phyloP scores from a whole-genome alignment of 2,888 invertebrate species.

The Hyles lineata region DNA sequence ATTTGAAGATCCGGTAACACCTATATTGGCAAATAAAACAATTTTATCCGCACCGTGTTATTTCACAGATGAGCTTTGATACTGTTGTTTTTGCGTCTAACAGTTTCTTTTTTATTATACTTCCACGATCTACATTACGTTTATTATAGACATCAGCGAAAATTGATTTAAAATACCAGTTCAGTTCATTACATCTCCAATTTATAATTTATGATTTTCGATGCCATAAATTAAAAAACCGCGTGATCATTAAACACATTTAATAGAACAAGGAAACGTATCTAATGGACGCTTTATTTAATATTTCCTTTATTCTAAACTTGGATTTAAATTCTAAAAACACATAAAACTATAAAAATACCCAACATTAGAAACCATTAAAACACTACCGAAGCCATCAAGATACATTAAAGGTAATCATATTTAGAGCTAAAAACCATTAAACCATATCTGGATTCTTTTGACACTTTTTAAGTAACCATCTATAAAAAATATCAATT shows the following conservation, averaged over 20 bases:
- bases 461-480: conserved; percentile 31
- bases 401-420: conserved; percentile 22
- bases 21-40: no score
- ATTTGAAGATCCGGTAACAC: no score
- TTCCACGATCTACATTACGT: conserved; percentile 13
- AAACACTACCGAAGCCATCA: conserved; percentile 15
- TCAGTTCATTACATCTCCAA: conserved; percentile 22
- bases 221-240: conserved; percentile 22
- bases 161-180: conserved; percentile 26
- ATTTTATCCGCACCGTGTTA: neutral
- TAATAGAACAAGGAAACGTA: conserved; percentile 18
- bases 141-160: conserved; percentile 16
- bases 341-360: neutral
- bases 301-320: conserved; percentile 20
- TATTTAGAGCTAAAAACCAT: conserved; percentile 19
- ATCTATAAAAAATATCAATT: conserved; percentile 28
- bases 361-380: neutral
- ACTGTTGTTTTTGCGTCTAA: neutral
- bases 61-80: no score
- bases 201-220: conserved; percentile 24
- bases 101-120: neutral
- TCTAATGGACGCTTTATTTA: conserved; percentile 15
- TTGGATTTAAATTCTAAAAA: neutral
- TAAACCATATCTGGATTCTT: conserved; percentile 23
- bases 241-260: conserved; percentile 22